phyloP scores from a whole-genome alignment of 2,113 vertebrate species.

The Petroica traversi region DNA sequence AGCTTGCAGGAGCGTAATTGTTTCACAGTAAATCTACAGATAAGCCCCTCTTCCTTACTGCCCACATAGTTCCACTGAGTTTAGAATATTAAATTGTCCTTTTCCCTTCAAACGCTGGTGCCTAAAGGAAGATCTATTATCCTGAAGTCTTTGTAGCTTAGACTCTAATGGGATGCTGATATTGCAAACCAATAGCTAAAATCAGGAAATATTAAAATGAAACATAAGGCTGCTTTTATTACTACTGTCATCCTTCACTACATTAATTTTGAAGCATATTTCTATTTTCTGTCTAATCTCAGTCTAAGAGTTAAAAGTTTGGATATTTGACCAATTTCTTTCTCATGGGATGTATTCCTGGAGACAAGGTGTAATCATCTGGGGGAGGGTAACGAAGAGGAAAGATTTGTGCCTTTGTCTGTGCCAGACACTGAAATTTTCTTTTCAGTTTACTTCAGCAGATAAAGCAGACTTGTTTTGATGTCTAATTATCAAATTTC shows the following conservation, averaged over 20 bases:
- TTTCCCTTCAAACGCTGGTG: not conserved
- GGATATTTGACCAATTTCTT: not conserved
- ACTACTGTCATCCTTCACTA: not conserved
- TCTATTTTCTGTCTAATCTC: not conserved
- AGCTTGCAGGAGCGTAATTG: not conserved
- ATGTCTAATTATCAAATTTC: not conserved
- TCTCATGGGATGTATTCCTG: not conserved
- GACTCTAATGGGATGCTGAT: not conserved
- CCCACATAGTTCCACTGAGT: not conserved
- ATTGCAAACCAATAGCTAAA: slow-evolving; percentile 19
- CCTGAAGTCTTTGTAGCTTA: not conserved
- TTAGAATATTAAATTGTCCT: slow-evolving; percentile 19
- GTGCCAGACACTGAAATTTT: not conserved
- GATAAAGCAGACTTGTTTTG: not conserved
- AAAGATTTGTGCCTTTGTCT: not conserved
- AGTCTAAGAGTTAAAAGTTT: not conserved
- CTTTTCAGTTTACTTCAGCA: not conserved
- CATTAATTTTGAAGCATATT: slow-evolving; percentile 1
- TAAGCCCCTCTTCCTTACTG: slow-evolving; percentile 14
- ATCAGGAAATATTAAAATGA: not conserved
- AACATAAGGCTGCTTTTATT: not conserved
- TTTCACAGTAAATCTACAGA: slow-evolving; percentile 25
- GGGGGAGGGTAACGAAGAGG: not conserved
- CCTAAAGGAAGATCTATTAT: slow-evolving; percentile 7
- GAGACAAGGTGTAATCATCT: not conserved